Percentiles rank a stretch among this genome's conserved stretches.
These are phyloP conservation scores for Bruchidius siliquastri DNA, from an alignment of 2,888 invertebrate species.

Conservation along the genomic window DNA sequence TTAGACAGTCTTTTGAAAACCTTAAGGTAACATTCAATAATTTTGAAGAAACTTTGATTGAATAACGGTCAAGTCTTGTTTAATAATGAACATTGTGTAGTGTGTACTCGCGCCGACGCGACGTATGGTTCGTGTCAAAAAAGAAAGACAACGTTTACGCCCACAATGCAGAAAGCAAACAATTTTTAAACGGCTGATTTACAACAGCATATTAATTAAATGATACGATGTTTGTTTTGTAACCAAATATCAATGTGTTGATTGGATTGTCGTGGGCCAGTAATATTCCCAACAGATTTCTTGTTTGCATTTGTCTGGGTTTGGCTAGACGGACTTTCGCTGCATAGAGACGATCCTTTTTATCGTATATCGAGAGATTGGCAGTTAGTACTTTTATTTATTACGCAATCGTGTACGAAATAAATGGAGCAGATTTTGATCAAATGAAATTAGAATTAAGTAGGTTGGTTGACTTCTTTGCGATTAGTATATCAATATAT, in stretches of 20 bases:
- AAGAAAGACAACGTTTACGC: neutral
- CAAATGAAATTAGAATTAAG: too few relatives aligned
- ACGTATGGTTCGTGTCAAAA: neutral
- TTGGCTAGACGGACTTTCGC: neutral
- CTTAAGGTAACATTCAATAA: too few relatives aligned
- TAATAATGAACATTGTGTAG: too few relatives aligned
- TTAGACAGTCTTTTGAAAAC: too few relatives aligned
- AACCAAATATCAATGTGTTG: neutral
- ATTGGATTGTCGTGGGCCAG: neutral
- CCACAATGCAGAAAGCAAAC: neutral
- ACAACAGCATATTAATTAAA: neutral
- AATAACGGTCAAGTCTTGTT: too few relatives aligned
- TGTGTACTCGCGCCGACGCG: too few relatives aligned
- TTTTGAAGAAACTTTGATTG: too few relatives aligned
- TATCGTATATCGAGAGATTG: neutral
- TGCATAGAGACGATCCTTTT: neutral
- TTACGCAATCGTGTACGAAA: too few relatives aligned
- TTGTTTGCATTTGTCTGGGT: neutral
- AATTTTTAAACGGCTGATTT: neutral
- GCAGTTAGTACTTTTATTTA: neutral
- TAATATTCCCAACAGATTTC: neutral
- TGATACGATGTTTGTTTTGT: neutral
- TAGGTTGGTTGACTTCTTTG: too few relatives aligned
- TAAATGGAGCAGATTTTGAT: too few relatives aligned
- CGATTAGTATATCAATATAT: too few relatives aligned